A percentile compares a stretch with the other conserved stretches of the same genome.
Evolutionary conservation across 2,113 vertebrate genomes (phyloP).

Genomic region (Ptychochromis oligacanthus): DNA sequence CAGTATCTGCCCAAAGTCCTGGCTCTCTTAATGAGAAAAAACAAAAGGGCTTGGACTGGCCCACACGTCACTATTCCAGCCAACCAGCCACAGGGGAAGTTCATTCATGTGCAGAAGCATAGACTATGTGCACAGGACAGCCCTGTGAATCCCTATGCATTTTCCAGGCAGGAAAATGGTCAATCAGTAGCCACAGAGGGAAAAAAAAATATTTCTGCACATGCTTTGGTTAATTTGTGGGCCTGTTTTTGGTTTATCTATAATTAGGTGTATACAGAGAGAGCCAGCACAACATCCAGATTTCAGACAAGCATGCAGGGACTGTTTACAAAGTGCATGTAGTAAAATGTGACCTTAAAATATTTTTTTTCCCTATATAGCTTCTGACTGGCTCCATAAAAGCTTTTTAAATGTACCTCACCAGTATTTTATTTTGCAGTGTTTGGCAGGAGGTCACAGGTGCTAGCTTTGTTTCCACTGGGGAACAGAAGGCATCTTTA

Average conservation of each 20-base stretch:
- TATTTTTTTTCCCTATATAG: not conserved
- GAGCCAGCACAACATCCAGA: not conserved
- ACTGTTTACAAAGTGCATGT: not conserved
- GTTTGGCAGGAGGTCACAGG: not conserved
- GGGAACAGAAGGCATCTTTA: not conserved
- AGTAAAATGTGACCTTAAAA: not conserved
- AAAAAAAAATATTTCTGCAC: not conserved
- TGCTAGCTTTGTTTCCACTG: not conserved
- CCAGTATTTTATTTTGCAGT: not conserved
- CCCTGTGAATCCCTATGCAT: not conserved
- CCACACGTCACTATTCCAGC: not conserved
- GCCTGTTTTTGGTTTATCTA: not conserved
- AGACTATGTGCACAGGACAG: not conserved
- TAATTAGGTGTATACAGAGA: not conserved
- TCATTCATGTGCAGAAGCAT: not conserved
- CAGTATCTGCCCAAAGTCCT: not conserved
- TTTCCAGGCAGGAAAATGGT: not conserved
- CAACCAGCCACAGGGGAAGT: not conserved
- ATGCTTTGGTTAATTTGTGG: slow-evolving; percentile 2
- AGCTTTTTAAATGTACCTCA: not conserved
- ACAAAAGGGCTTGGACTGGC: not conserved
- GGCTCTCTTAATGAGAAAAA: not conserved
- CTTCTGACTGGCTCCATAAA: not conserved
- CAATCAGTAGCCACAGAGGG: not conserved
- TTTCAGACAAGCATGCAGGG: not conserved